Percentiles rank a stretch among this genome's conserved stretches.
These are phyloP conservation scores for Phainopepla nitens DNA, from an alignment of 2,113 vertebrate species.

Conservation along the genomic window DNA sequence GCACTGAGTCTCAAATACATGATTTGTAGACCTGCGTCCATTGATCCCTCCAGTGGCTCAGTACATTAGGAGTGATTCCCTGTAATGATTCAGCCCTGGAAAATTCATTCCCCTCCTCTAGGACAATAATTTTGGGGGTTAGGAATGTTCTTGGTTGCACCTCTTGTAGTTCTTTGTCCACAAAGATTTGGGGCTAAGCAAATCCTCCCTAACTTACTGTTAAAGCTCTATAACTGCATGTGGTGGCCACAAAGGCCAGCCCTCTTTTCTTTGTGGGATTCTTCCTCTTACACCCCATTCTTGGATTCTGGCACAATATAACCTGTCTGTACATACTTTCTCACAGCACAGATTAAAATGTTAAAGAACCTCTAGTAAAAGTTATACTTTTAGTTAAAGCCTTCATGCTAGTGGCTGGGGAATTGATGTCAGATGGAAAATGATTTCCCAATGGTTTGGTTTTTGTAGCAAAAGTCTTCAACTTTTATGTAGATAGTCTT, in stretches of 20 bases:
- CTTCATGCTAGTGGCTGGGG: slow-evolving; percentile 70
- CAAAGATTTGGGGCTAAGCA: neutral
- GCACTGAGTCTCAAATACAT: neutral
- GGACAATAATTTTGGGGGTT: neutral
- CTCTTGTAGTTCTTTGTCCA: neutral
- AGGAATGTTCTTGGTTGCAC: neutral
- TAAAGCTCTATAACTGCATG: neutral
- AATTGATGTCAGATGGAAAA: slow-evolving; percentile 79
- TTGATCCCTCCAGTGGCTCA: neutral
- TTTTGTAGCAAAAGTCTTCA: slow-evolving; percentile 81
- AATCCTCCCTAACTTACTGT: neutral
- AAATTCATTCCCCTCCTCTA: neutral
- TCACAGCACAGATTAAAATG: slow-evolving; percentile 73
- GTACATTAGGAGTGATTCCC: neutral
- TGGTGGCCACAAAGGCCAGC: neutral
- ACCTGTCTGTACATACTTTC: slow-evolving; percentile 45
- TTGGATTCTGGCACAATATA: slow-evolving; percentile 38
- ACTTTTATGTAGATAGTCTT: slow-evolving; percentile 83
- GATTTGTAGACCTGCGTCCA: neutral
- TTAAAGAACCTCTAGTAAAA: slow-evolving; percentile 70
- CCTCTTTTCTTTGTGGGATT: neutral
- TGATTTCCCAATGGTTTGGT: slow-evolving; percentile 80
- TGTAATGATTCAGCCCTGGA: neutral
- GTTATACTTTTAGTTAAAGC: slow-evolving; percentile 69
- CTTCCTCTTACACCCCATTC: neutral